Evolutionary conservation across 2,113 vertebrate species (phyloP), one percentile per base, ranked within the genome.

Genomic region (Puntigrus tetrazona): DNA sequence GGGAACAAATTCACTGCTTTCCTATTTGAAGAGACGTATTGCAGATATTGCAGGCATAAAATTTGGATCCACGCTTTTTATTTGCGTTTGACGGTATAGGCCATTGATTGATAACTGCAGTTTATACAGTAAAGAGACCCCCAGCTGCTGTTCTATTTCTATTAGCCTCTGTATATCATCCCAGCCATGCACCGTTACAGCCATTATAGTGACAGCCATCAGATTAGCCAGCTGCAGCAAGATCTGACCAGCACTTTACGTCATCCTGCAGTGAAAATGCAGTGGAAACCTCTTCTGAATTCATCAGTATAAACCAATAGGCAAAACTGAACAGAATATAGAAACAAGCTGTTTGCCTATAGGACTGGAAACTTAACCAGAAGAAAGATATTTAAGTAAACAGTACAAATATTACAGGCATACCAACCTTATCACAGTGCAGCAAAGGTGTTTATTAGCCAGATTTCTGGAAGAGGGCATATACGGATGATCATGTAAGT

Each of bases 201-300:
- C 1, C 78, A 0, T 3, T 45, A 14, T 34, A 16, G 14, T 43
- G 59, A 55, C 29, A 34, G 20, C 47, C 59, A 82, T 86, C 27
- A 61, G 69, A 78, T 72, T 65, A 79, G 31, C 13, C 41, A 6
- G 1, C 29, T n/a, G 22, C 36, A 45, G 83, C 18, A 4, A 14
- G 50, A 52, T 38, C 47, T 75, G n/a, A 84, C 73, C 36, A 34
- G 70, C 14, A 43, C 59, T 55, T 85, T 85, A 86, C 38, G 75
- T 89, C 83, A 82, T 84, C 36, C 75, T 88, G 86, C 86, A 83
- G 77, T 34, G 78, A 87, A 85, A 34, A 59, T 88, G 86, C 86
- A 83, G 77, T 41, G 78, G 86, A 85, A 34, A 59, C 80, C 52
- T 27, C 67, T 31, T 86, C 27, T 70, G 20, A 25, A 38, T 47